A percentile compares a stretch with the other conserved stretches of the same genome.
Conservation (phyloP, 2,797 vertebrate species). For the Macrochelys suwanniensis region DNA sequence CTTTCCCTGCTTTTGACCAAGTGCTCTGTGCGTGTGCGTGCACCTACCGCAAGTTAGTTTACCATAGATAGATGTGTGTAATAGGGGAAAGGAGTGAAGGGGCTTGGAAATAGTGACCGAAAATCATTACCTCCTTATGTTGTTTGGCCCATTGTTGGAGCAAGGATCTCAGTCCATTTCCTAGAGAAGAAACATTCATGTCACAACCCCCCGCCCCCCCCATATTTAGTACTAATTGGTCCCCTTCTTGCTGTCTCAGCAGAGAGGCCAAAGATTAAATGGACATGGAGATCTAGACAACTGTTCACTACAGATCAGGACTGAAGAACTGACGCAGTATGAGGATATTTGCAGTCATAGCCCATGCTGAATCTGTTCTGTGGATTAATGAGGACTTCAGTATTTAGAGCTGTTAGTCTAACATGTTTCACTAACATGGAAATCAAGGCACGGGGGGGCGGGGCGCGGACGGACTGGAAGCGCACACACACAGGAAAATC, state of each 20-base stretch:
- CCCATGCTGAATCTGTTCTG: background rate
- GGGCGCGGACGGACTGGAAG: background rate
- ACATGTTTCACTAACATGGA: background rate
- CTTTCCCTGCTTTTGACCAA: slow-evolving; percentile 27
- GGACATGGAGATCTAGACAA: background rate
- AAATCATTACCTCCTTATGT: background rate
- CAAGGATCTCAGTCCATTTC: background rate
- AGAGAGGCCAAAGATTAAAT: background rate
- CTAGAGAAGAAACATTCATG: background rate
- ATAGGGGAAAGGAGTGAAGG: slow-evolving; percentile 13
- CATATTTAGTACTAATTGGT: background rate
- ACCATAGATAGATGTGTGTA: background rate
- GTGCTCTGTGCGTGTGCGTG: background rate
- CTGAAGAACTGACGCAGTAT: background rate
- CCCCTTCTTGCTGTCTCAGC: background rate
- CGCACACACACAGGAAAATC: background rate
- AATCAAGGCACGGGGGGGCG: background rate
- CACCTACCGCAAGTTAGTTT: background rate
- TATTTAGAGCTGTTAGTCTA: background rate
- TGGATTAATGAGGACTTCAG: background rate
- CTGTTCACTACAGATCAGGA: background rate
- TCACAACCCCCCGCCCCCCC: background rate
- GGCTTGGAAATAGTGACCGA: background rate
- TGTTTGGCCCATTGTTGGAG: background rate
- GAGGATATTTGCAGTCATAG: background rate